Conservation (phyloP, 2,113 vertebrate species). For the Cyprinodon brontotheroides region DNA sequence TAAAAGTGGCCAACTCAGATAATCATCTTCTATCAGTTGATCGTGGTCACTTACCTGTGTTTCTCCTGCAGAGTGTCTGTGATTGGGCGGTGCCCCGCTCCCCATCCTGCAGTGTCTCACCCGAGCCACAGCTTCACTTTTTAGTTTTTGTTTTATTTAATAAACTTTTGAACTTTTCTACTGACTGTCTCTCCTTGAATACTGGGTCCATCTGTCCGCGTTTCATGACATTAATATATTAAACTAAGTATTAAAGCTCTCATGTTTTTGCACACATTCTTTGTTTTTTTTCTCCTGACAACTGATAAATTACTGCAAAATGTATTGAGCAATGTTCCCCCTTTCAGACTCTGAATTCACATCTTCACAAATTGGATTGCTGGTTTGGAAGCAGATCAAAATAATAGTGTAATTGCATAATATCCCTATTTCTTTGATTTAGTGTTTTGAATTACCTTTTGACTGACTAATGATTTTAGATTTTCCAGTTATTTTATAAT, state of each 20-base stretch:
- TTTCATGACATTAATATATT: too few species aligned
- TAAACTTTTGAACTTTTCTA: background rate
- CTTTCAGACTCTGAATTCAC: constrained; percentile 10
- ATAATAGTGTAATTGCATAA: constrained; percentile 27
- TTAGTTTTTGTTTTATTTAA: too few species aligned
- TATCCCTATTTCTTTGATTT: constrained; percentile 5
- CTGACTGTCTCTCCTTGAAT: background rate
- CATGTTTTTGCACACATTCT: constrained; percentile 8
- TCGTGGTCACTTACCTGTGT: too few species aligned
- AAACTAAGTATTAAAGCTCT: too few species aligned
- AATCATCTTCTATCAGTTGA: too few species aligned
- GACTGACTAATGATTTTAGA: constrained; percentile 3
- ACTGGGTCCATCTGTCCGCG: too few species aligned
- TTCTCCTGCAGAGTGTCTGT: too few species aligned
- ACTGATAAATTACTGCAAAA: background rate
- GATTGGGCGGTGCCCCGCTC: too few species aligned
- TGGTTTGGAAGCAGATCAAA: constrained; percentile 1
- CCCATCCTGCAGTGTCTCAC: too few species aligned
- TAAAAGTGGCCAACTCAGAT: too few species aligned
- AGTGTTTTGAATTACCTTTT: constrained; percentile 49
- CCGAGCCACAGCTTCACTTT: too few species aligned
- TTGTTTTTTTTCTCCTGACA: constrained; percentile 35
- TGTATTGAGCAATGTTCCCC: background rate
- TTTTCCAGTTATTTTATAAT: background rate
- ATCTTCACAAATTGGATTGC: background rate